Evolutionary conservation across 2,888 invertebrate genomes (phyloP), one percentile per base, ranked within the genome.

Genomic region (Acleris literana): DNA sequence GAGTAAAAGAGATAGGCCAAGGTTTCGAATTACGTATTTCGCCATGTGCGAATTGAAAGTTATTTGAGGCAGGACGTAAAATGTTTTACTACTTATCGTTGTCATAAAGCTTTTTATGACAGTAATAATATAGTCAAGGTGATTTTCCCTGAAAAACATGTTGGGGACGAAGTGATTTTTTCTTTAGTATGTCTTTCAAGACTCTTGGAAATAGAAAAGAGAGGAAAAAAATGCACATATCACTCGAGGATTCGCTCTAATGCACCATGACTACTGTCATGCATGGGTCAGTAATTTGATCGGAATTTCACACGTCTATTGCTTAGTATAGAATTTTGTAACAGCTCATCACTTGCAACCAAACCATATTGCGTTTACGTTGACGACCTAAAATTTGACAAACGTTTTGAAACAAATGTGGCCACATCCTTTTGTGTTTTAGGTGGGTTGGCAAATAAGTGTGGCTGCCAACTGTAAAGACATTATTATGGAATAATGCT

Each of bases 81-180:
- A 56, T 17, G 39, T 39, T 39, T 51, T 66, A 66, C 52, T 61
- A 39, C 39, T 13, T 33, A 52, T 46, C 51, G 33, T 4, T 18
- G 20, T 44, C 55, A 29, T 58, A 44, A 46, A 54, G 20, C 29
- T 29, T 46, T 54, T 61, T 51, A 65, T 48, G 59, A 51, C 33
- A 17, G 51, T 56, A 2, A 18, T 29, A 66, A 56, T 61, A 57
- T 22, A 61, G 51, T 33, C 65, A 66, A 66, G 65, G 61, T 52
- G 49, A 60, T 55, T 18, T 53, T 62, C 53, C 9, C 6, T 44
- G 61, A 62, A 57, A 18, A 44, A 53, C 11, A 43, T 20, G 43
- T 43, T 46, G 2, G 46, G 6, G 16, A n/a, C 5, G 16, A 17
- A 46, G 5, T 5, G n/a, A 5, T 46, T 46, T n/a, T 46, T n/a